Evolutionary conservation across 2,888 invertebrate genomes (phyloP).

Genomic region (Lasioglossum vierecki): DNA sequence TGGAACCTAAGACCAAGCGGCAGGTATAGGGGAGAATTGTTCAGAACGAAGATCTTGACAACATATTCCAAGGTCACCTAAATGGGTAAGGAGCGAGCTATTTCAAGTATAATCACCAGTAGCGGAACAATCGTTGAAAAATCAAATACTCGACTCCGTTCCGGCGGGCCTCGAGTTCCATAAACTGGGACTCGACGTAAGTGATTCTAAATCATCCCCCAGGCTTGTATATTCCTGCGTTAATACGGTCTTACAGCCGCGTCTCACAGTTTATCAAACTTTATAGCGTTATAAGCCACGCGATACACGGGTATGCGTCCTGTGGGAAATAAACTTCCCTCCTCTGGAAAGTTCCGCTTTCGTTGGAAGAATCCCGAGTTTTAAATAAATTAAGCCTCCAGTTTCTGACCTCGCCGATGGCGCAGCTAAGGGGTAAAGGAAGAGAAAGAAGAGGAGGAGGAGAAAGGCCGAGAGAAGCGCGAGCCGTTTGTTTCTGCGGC

Average conservation of each 20-base stretch:
- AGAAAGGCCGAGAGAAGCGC: background rate
- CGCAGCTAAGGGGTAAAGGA: background rate
- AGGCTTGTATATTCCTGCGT: conserved; percentile 29
- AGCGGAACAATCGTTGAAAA: conserved; percentile 1
- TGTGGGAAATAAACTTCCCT: conserved; percentile 60
- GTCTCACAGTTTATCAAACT: conserved; percentile 51
- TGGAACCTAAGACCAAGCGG: background rate
- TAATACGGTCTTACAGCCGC: conserved; percentile 37
- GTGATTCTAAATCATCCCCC: conserved; percentile 51
- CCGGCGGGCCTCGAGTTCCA: background rate
- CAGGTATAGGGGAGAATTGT: background rate
- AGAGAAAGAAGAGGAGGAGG: background rate
- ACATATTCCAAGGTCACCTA: background rate
- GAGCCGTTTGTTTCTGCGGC: conserved; percentile 34
- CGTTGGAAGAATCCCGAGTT: conserved; percentile 56
- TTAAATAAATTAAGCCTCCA: conserved; percentile 59
- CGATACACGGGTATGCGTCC: conserved; percentile 53
- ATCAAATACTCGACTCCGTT: background rate
- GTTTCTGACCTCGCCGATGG: conserved; percentile 29
- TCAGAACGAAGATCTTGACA: background rate
- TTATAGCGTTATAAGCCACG: conserved; percentile 47
- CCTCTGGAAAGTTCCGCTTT: conserved; percentile 43
- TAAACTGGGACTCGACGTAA: conserved; percentile 21
- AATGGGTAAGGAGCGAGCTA: background rate
- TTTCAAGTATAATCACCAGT: background rate